Base-by-base conservation (phyloP, 2,888 invertebrate species). In the Tiliacea citrago region DNA sequence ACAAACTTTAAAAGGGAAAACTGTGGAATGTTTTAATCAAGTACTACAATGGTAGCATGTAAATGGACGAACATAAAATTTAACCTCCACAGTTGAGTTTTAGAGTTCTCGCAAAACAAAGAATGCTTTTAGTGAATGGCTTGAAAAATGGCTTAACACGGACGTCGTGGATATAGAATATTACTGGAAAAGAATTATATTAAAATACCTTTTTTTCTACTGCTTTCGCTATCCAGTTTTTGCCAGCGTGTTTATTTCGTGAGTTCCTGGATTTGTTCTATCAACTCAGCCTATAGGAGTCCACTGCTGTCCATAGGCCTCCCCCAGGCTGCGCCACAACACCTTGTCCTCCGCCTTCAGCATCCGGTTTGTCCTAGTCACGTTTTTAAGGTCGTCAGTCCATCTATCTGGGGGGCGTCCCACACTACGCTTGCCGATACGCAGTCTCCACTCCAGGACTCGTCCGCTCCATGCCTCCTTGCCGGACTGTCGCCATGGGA, bases 91-190 rank as follows among this genome's bases (percentile, higher is more conserved):
- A 78, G 77, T 82, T 79, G 82, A 87, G 73, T 85, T 88, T 86
- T 79, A 86, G 85, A 86, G 84, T 82, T 81, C 75, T 72, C 83
- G 77, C 75, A 78, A 88, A 89, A 90, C 91, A 91, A 91, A 91
- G 90, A 89, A 89, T 83, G 88, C 87, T 88, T 88, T 90, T 85
- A 91, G 86, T 81, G 87, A 91, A 88, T 88, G 76, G 85, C 85
- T 87, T 91, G 89, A 91, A 90, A 91, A 91, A 90, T 90, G 86
- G 88, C 86, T 88, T 88, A 83, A 80, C 86, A 86, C 79, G 75
- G 69, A 77, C 68, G 35, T 8, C 76, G 42, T 7, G 18, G 84
- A 84, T 77, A 9, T 79, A 70, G 2, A 61, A 42, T 24, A 10
- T 13, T 39, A 21, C 87, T 89, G 63, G 89, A 90, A 71, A 12